Base-by-base conservation (phyloP, 2,888 invertebrate species). In the Leptodirus hochenwartii region DNA sequence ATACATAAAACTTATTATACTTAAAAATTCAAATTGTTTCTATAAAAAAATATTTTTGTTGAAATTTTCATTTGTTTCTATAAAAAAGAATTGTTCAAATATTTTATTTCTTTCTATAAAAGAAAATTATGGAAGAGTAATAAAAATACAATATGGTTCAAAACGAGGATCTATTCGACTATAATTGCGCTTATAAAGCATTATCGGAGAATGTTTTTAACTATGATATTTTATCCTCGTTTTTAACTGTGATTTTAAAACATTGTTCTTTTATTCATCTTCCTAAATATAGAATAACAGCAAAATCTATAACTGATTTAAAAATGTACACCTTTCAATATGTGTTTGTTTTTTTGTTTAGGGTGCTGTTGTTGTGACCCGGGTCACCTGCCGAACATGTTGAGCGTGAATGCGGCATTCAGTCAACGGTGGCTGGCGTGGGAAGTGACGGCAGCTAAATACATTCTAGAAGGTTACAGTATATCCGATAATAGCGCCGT, bases 401-500 rank as follows among this genome's bases (percentile, higher is more conserved):
- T 96, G 25, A 87, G 91, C 37, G 74, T 91, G 30, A 96, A 96
- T 56, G 88, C 95, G n/a, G 91, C 93, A 39, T 98, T 91, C 62
- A 81, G 81, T 47, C 85, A 93, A 50, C 72, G 96, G 31, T 96
- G 91, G 95, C 66, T 95, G 35, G 93, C 95, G 1, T 96, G 95
- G 95, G 90, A 93, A 59, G 88, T 88, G 15, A 82, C 85, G 2
- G 80, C 85, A 25, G 78, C 90, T n/a, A 85, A 93, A 49, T 98
- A 96, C 56, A 85, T 98, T 31, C 69, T 99, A 15, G 96, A 98
- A 58, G 98, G 96, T 0, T 98, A 99, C 61, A 90, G 88, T 42
- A 96, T 99, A 46, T 84, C 88, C 1, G 96, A 98, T 58, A 98
- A 96, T 62, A 81, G 84, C 46, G 96, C 95, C 23, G 81, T 82